These are phyloP conservation scores for Argyra leucocephala DNA, from an alignment of 2,888 invertebrate genomes.

Conservation along the genomic window DNA sequence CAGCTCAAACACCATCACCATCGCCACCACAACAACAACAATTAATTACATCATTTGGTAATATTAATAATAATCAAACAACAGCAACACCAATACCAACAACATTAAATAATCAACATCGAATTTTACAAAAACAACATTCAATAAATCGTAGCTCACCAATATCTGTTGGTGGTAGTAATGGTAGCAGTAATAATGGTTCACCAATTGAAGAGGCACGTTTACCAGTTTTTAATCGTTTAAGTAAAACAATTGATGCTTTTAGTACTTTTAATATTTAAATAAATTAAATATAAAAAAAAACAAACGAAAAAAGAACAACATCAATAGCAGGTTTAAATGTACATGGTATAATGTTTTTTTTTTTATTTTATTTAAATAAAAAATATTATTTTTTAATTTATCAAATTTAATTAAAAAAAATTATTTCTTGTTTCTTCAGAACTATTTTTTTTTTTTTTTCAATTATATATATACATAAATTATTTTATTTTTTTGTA, in stretches of 20 bases:
- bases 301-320: not conserved
- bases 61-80: conserved; percentile 21
- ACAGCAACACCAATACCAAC: conserved; percentile 27
- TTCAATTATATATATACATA: too few species aligned
- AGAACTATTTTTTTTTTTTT: too few species aligned
- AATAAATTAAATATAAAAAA: not conserved
- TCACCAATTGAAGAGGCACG: conserved; percentile 49
- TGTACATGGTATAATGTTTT: too few species aligned
- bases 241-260: conserved; percentile 48
- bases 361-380: too few species aligned
- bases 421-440: too few species aligned
- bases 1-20: conserved; percentile 28
- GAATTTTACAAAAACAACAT: conserved; percentile 7
- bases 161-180: conserved; percentile 26
- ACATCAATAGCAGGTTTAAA: not conserved
- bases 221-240: conserved; percentile 70
- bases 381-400: too few species aligned
- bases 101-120: conserved; percentile 13
- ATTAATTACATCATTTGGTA: conserved; percentile 18
- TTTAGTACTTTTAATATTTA: conserved; percentile 12
- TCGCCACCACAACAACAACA: conserved; percentile 14
- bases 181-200: conserved; percentile 21
- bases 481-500: too few species aligned
- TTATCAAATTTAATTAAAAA: too few species aligned
- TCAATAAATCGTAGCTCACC: conserved; percentile 27